Percentiles rank a stretch among this genome's conserved stretches.
phyloP scores from a whole-genome alignment of 2,797 vertebrate genomes.

The Cephalopachus bancanus region DNA sequence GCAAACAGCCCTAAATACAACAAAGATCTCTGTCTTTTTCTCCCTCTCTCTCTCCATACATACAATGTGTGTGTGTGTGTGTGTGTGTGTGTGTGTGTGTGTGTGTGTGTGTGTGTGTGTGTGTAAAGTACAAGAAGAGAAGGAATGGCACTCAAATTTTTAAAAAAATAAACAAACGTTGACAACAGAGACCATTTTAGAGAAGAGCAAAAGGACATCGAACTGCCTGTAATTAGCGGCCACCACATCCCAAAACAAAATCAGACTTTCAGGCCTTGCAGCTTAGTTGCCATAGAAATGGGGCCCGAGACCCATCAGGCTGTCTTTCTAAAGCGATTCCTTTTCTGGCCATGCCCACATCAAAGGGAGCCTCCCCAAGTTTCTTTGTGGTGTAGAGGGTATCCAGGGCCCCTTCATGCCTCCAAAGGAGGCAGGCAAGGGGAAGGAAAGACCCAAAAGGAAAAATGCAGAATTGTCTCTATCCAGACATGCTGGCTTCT shows the following conservation, averaged over 20 bases:
- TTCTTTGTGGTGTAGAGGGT: neutral
- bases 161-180: neutral
- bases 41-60: no score
- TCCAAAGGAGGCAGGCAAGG: neutral
- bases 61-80: no score
- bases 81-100: neutral
- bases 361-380: neutral
- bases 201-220: neutral
- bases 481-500: neutral
- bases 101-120: neutral
- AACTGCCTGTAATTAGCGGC: slow-evolving; percentile 54
- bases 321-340: slow-evolving; percentile 39
- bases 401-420: neutral
- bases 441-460: neutral
- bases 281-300: slow-evolving; percentile 60
- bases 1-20: slow-evolving; percentile 42
- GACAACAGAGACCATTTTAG: neutral
- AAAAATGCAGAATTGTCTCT: neutral
- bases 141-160: neutral
- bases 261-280: slow-evolving; percentile 33
- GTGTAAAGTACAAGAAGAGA: neutral
- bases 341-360: slow-evolving; percentile 65
- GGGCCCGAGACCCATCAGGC: neutral
- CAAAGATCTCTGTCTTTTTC: neutral
- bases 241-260: slow-evolving; percentile 54